phyloP scores from a whole-genome alignment of 2,113 vertebrate genomes.

The Carollia perspicillata region DNA sequence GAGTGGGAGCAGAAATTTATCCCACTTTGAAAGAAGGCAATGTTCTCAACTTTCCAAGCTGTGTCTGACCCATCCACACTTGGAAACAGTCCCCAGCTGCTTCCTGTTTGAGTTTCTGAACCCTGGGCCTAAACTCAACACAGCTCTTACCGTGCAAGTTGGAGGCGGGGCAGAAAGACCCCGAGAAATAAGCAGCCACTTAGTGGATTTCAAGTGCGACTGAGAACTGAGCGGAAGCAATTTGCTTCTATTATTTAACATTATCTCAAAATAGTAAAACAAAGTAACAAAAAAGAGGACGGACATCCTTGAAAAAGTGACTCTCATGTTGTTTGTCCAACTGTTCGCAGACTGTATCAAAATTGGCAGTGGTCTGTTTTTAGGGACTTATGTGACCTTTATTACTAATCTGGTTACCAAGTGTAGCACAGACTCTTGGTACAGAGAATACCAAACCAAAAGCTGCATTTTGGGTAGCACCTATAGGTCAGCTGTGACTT shows the following conservation, averaged over 20 bases:
- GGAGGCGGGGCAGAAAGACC: conserved; percentile 46
- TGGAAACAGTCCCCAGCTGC: conserved; percentile 57
- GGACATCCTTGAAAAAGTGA: background rate
- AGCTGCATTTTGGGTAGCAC: background rate
- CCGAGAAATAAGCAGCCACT: conserved; percentile 64
- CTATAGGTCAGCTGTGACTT: background rate
- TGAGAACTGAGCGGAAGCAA: conserved; percentile 50
- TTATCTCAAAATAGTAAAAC: conserved; percentile 50
- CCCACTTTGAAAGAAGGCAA: conserved; percentile 67
- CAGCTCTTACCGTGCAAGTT: conserved; percentile 72
- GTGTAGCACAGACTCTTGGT: background rate
- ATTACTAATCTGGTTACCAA: background rate
- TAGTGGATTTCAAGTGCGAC: conserved; percentile 62
- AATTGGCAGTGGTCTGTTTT: conserved; percentile 29
- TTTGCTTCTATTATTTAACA: conserved; percentile 37
- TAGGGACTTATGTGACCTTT: background rate
- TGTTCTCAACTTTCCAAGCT: conserved; percentile 70
- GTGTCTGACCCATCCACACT: conserved; percentile 65
- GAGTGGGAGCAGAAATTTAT: conserved; percentile 64
- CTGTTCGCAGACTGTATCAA: background rate
- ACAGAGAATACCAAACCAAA: conserved; percentile 23
- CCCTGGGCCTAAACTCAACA: conserved; percentile 62
- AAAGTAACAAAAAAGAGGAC: background rate
- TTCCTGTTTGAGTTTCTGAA: conserved; percentile 75
- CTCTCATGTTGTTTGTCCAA: background rate